These are phyloP conservation scores for Zosterops pallidus DNA, from an alignment of 2,113 vertebrate species.

Conservation along the genomic window DNA sequence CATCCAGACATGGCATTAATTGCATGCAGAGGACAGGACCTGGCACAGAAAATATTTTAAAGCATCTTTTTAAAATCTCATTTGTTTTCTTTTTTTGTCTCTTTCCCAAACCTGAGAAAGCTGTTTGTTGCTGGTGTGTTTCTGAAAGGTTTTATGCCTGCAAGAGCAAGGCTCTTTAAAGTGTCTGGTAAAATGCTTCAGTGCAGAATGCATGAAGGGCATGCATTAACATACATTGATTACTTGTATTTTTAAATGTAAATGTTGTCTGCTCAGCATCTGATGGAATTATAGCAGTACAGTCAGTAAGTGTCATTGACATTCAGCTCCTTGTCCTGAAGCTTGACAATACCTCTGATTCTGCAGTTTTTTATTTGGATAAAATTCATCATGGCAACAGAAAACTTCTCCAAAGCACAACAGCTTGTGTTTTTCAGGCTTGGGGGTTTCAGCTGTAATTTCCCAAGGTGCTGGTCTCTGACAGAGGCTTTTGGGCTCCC, in stretches of 20 bases:
- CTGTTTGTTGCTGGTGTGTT: background rate
- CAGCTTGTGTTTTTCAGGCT: background rate
- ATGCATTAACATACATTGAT: conserved; percentile 42
- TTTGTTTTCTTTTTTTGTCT: background rate
- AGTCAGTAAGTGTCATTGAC: conserved; percentile 3
- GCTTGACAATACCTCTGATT: background rate
- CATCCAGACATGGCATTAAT: background rate
- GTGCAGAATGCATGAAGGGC: background rate
- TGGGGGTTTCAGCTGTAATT: accelerated
- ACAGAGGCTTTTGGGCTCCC: background rate
- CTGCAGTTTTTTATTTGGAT: background rate
- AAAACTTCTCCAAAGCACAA: background rate
- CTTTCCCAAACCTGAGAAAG: background rate
- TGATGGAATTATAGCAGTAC: conserved; percentile 26
- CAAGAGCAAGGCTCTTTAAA: background rate
- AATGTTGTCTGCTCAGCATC: conserved; percentile 30
- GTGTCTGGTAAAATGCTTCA: background rate
- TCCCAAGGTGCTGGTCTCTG: accelerated
- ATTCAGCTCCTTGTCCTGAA: background rate
- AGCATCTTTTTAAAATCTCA: background rate
- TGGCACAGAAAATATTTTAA: background rate
- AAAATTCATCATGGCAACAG: background rate
- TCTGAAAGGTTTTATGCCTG: background rate
- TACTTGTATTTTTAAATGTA: conserved; percentile 34
- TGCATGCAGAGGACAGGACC: background rate